Evolutionary conservation across 2,113 vertebrate species (phyloP), one percentile per base, ranked within the genome.

Genomic region (Cephalopholis sonnerati): DNA sequence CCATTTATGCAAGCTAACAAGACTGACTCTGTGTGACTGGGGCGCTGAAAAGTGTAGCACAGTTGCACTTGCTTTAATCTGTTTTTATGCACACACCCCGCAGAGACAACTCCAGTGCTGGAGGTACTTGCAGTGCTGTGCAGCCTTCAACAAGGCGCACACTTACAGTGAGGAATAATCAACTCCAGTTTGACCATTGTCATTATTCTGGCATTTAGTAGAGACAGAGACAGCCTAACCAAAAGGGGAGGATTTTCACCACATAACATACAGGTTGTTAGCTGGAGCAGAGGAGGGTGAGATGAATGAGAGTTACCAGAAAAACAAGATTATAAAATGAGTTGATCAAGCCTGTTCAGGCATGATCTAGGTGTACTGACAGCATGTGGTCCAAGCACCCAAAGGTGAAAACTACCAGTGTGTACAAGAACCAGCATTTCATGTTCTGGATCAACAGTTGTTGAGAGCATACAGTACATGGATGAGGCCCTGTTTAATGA

Each of bases 401-500:
- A 73, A 22, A 72, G 59, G 59, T 29, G 29, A 69, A 67, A 77
- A n/a, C 67, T 65, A 25, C 22, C 8, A 25, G 5, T 22, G 15
- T 8, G 7, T 62, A 41, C 20, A 46, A 46, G 22, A 69, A 68
- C 62, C 6, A 18, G 29, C 15, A 32, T 66, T 72, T 76, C 27
- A 61, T 79, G 29, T 46, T 76, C 29, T 44, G 50, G 63, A 72
- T 77, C 16, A 75, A 81, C 77, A 53, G 24, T 36, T 39, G 48
- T 61, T 25, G 29, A n/a, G 50, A 27, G 70, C 20, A 36, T 71
- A 65, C 58, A 62, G 20, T 29, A 63, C 58, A 29, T 16, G 62
- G 51, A 63, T 73, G 61, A 59, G 69, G 50, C 67, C 58, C 78
- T 12, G 20, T 74, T 80, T 79, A 87, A 90, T 81, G 82, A 88